Evolutionary conservation across 2,888 invertebrate species (phyloP).

Genomic region (Tetramorium bicarinatum): DNA sequence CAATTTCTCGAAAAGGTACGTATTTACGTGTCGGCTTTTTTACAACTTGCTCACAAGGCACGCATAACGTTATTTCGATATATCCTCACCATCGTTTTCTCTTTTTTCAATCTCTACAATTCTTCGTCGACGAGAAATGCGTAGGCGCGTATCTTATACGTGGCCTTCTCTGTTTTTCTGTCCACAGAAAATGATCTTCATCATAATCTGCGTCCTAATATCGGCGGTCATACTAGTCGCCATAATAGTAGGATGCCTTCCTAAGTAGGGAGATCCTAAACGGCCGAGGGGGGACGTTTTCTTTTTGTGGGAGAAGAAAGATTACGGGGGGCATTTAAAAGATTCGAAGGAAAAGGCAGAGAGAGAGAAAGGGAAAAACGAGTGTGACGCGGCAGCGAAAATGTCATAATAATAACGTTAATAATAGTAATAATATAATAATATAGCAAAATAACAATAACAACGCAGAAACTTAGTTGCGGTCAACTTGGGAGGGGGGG

Average conservation of each 20-base stretch:
- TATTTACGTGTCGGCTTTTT: not conserved
- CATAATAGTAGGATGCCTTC: conserved; percentile 83
- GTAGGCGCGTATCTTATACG: conserved; percentile 49
- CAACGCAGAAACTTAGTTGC: conserved; percentile 47
- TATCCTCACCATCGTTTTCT: conserved; percentile 13
- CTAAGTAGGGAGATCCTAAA: conserved; percentile 82
- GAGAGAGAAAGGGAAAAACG: conserved; percentile 35
- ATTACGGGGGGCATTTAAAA: conserved; percentile 38
- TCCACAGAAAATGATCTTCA: conserved; percentile 86
- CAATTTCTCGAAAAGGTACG: conserved; percentile 20
- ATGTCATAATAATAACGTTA: conserved; percentile 40
- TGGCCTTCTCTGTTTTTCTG: conserved; percentile 76
- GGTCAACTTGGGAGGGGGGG: conserved; percentile 16
- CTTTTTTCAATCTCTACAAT: conserved; percentile 28
- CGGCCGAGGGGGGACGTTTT: conserved; percentile 63
- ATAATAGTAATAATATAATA: conserved; percentile 32
- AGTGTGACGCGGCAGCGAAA: conserved; percentile 33
- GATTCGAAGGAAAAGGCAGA: conserved; percentile 37
- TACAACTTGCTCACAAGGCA: conserved; percentile 19
- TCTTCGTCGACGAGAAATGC: not conserved
- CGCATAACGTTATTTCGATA: conserved; percentile 32
- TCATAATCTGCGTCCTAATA: conserved; percentile 85
- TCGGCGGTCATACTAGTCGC: conserved; percentile 84
- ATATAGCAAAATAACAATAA: conserved; percentile 20
- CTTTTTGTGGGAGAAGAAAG: conserved; percentile 36